Evolutionary conservation across 2,113 vertebrate species (phyloP), one percentile per base, ranked within the genome.

Genomic region (Tautogolabrus adspersus): DNA sequence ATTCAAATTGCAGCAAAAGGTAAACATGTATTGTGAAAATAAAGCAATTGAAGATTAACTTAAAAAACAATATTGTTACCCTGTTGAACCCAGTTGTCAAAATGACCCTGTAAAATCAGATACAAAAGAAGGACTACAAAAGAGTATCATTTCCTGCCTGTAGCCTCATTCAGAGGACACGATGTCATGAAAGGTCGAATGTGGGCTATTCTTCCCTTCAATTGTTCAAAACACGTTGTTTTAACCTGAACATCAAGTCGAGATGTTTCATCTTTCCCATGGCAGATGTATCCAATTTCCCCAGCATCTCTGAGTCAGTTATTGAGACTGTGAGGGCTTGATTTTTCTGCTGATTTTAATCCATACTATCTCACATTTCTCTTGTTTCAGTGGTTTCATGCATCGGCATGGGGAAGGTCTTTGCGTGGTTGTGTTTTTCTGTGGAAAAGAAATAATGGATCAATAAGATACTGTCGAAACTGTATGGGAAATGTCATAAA

Each of bases 341-440:
- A 15, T 15, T 13, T 3, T 2, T 44, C 4, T 46, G 12, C 44
- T 46, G 12, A 1, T 46, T 12, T 46, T 16, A 2, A 5, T 15
- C 10, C 44, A 15, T 10, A 23, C 10, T 44, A 9, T 3, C 26
- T 60, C 38, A 49, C 37, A 60, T n/a, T 22, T 54, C 2, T 49
- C 13, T 42, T 47, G 6, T 23, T 68, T 58, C 19, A 47, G 19
- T 54, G 42, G 37, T 12, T 67, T 92, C 85, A 92, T 26, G 89
- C 85, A 10, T 90, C 60, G 12, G 22, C 55, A 11, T 44, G 10
- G 10, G 84, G 57, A 40, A 77, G 13, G 1, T 73, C 60, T 74
- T 58, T 61, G 3, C 67, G 63, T 63, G 87, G 65, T 38, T 87
- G 89, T 30, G 21, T 72, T 90, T 92, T 93, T 86, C 93, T 94